Evolutionary conservation across 2,113 vertebrate species (phyloP).

Genomic region (Mellivora capensis): DNA sequence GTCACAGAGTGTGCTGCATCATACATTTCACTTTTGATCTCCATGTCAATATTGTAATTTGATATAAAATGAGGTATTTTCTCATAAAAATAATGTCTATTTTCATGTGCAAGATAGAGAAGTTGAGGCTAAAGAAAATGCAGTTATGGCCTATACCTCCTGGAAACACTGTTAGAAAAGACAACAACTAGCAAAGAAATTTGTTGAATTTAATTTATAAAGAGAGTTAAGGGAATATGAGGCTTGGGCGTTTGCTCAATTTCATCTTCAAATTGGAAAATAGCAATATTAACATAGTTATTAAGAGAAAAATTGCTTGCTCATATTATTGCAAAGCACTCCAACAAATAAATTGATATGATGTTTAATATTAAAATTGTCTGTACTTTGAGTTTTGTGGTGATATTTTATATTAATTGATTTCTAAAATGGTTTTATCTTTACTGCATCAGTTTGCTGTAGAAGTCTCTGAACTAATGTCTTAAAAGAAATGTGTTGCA

Average conservation of each 20-base stretch:
- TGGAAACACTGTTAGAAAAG: slow-evolving; percentile 3
- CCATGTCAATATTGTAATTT: neutral
- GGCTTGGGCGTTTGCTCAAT: slow-evolving; percentile 56
- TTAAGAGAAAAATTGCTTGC: slow-evolving; percentile 54
- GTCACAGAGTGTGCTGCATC: accelerated
- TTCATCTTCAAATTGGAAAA: slow-evolving; percentile 54
- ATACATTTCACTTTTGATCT: neutral
- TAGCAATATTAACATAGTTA: slow-evolving; percentile 32
- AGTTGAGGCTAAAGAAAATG: neutral
- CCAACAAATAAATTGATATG: slow-evolving; percentile 31
- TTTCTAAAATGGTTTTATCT: slow-evolving; percentile 48
- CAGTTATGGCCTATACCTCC: neutral
- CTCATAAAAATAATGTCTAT: neutral
- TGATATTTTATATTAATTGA: slow-evolving; percentile 59
- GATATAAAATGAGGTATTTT: slow-evolving; percentile 5
- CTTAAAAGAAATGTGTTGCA: slow-evolving; percentile 8
- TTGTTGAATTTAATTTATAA: slow-evolving; percentile 33
- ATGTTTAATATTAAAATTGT: slow-evolving; percentile 51
- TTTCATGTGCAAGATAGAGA: neutral
- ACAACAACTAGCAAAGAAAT: neutral
- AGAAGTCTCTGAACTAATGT: slow-evolving; percentile 38
- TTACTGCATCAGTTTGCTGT: slow-evolving; percentile 26
- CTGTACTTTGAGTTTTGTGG: neutral
- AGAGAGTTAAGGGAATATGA: slow-evolving; percentile 8
- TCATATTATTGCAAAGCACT: slow-evolving; percentile 34